Percentiles rank a stretch among this genome's conserved stretches.
Evolutionary conservation across 1,140 invertebrate genomes (phyloP).

Genomic region (Lucilia cuprina): DNA sequence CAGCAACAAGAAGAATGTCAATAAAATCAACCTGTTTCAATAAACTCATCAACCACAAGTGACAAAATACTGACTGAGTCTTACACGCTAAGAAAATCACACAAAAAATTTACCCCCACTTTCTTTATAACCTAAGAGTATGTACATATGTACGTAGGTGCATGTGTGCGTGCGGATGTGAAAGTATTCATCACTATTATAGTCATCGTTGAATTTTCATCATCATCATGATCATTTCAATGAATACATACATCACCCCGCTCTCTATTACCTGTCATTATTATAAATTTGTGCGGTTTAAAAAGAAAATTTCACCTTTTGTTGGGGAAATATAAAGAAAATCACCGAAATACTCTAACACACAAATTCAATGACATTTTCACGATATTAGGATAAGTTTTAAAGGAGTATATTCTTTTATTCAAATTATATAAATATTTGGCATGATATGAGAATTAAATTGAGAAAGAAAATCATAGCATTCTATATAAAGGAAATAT

Average conservation of each 20-base stretch:
- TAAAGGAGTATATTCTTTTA: too few relatives aligned
- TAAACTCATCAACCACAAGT: slow-evolving; percentile 14
- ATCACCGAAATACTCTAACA: neutral
- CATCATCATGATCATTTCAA: neutral
- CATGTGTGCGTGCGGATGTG: neutral
- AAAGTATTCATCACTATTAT: neutral
- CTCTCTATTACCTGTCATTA: neutral
- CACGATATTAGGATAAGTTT: neutral
- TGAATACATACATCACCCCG: neutral
- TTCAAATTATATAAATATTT: too few relatives aligned
- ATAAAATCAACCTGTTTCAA: slow-evolving; percentile 17
- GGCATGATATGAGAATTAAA: too few relatives aligned
- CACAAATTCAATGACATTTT: neutral
- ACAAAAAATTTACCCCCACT: neutral
- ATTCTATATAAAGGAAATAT: too few relatives aligned
- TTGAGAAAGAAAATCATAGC: too few relatives aligned
- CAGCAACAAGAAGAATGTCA: neutral
- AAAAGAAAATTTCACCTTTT: slow-evolving; percentile 7
- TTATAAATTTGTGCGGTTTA: slow-evolving; percentile 1
- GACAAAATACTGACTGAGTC: neutral
- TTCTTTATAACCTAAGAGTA: too few relatives aligned
- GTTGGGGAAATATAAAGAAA: neutral
- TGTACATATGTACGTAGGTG: neutral
- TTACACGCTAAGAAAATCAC: neutral
- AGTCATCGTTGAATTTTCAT: neutral